Evolutionary conservation across 2,113 vertebrate species (phyloP), one percentile per base, ranked within the genome.

Genomic region (Sylvietta virens): DNA sequence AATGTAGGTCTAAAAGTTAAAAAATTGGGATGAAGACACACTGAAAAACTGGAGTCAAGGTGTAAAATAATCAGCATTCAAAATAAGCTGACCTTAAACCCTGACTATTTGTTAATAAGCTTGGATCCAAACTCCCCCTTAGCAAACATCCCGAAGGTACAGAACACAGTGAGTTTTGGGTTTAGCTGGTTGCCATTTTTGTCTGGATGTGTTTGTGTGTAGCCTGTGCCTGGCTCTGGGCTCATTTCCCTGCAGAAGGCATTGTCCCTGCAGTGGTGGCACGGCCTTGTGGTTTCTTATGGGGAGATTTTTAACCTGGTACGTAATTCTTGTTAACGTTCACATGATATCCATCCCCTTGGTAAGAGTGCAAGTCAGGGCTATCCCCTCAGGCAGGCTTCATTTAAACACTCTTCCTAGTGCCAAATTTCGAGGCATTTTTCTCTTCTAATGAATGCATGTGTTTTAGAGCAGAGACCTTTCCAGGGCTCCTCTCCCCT

Each of bases 351-450:
- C 82, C 87, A 88, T 67, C 85, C 72, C 44, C 28, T 94, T 79
- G 85, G 94, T 88, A 79, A 72, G 79, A 92, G 94, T 88, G 85
- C 94, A 88, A 78, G 92, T 90, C 80, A 86, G 93, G 96, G 94
- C 95, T 93, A 90, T 94, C 90, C 90, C 90, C 94, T 90, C 85
- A 88, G 94, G 93, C 95, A 95, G 85, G 0, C 85, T 96, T 86
- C 92, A 35, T 81, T 96, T 96, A 95, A 94, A 88, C 82, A 77
- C 74, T 80, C 79, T 27, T 85, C 78, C 72, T 30, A 20, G 31
- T 97, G 95, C 95, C 94, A 96, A 13, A 94, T 96, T 96, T 93
- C 67, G 24, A 86, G 40, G 82, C 65, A 19, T 92, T 97, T 95
- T 96, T 86, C 95, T 86, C 71, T 71, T 77, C 72, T 96, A 96